phyloP scores from a whole-genome alignment of 2,113 vertebrate species.

The Solea senegalensis region DNA sequence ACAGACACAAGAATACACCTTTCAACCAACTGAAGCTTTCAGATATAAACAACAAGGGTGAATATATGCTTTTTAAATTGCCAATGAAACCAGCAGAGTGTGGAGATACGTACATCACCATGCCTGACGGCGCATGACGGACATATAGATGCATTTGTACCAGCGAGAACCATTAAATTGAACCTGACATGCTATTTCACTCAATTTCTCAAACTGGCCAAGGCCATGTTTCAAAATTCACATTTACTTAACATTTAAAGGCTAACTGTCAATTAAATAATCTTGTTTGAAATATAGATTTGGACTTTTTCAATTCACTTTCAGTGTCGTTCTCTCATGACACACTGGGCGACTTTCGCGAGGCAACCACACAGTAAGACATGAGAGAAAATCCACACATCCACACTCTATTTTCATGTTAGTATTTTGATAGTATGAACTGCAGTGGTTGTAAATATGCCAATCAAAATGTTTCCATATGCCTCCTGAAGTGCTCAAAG shows the following conservation, averaged over 20 bases:
- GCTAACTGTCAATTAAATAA: neutral
- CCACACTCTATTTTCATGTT: too few species aligned
- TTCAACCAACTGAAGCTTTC: conserved; percentile 33
- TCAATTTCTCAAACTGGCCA: neutral
- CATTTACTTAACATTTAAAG: neutral
- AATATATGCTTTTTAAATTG: conserved; percentile 42
- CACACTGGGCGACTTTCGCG: too few species aligned
- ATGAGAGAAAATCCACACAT: too few species aligned
- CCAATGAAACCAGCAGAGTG: conserved; percentile 1
- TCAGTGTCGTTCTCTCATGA: too few species aligned
- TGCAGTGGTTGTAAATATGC: too few species aligned
- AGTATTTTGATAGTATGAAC: too few species aligned
- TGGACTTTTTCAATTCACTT: too few species aligned
- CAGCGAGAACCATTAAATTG: conserved; percentile 1
- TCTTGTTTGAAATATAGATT: too few species aligned
- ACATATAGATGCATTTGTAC: conserved; percentile 1
- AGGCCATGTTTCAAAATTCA: neutral
- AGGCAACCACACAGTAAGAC: too few species aligned
- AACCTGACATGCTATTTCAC: conserved; percentile 3
- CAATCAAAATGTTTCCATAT: too few species aligned
- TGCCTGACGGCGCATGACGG: neutral
- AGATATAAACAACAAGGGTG: conserved; percentile 47
- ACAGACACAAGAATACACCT: conserved; percentile 15
- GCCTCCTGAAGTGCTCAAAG: too few species aligned
- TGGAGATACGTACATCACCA: neutral